Base-by-base conservation (phyloP, 2,888 invertebrate genomes). In the Melanargia galathea region DNA sequence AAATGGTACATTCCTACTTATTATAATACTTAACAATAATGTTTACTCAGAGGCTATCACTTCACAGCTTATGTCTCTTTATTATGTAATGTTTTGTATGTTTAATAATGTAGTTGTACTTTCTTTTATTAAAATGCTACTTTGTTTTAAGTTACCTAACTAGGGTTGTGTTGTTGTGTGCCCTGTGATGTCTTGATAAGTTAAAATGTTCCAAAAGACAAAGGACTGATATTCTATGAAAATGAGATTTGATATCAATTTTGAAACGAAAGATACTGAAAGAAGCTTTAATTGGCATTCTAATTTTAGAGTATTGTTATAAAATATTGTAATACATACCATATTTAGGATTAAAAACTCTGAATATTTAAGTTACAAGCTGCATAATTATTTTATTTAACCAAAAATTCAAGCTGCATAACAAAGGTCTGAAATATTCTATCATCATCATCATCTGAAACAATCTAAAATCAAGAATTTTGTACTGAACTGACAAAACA, bases 11-110 rank as follows among this genome's bases (percentile, higher is more conserved):
- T 2, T 45, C n/a, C n/a, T n/a, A n/a, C 13, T 11, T 10, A 45
- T 45, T 24, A 18, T 54, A 57, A 16, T 63, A 46, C 38, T 46
- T 46, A 54, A 65, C 61, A 62, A 62, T 66, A 66, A 65, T 68
- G 63, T 70, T 65, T 63, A 68, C 54, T 43, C 26, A 59, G 63
- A 45, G 46, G 60, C 48, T 60, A 65, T 64, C 61, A 68, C 18
- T 13, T 24, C 49, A 62, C 43, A 63, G 51, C 62, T 59, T 61
- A 40, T 40, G 40, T 40, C 40, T 40, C 40, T 45, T 16, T 11
- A 16, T 46, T 46, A 63, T 61, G 40, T 62, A 62, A 65, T 33
- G 38, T 35, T 38, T 48, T 58, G 22, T 48, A 48, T 48, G n/a
- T 46, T 4, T 57, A 46, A 45, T 57, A 33, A 46, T 33, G 7